Evolutionary conservation across 2,113 vertebrate genomes (phyloP).

Genomic region (Dissostichus mawsoni): DNA sequence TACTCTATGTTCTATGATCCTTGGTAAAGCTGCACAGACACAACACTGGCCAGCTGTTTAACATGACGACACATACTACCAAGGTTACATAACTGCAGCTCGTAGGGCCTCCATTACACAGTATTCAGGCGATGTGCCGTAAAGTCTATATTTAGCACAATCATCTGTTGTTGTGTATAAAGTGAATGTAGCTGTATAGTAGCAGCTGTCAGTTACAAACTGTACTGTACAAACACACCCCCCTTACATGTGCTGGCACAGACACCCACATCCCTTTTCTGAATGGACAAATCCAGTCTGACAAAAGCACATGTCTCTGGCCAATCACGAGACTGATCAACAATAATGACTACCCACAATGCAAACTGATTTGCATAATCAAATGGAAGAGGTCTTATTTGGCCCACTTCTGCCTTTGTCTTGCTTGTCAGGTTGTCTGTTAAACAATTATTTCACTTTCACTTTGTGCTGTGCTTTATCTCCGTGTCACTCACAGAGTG

Average conservation of each 20-base stretch:
- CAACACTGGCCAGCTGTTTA: not conserved
- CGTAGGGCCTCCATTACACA: not conserved
- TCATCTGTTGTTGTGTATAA: slow-evolving; percentile 21
- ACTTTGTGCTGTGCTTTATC: slow-evolving; percentile 42
- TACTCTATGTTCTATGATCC: not conserved
- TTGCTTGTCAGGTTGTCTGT: slow-evolving; percentile 54
- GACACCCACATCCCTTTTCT: not conserved
- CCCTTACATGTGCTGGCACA: slow-evolving; percentile 7
- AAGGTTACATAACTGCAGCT: not conserved
- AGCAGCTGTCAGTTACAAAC: slow-evolving; percentile 31
- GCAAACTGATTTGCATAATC: slow-evolving; percentile 62
- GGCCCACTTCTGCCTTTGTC: slow-evolving; percentile 48
- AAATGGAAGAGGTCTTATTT: slow-evolving; percentile 43
- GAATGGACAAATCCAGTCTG: slow-evolving; percentile 40
- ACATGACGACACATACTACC: not conserved
- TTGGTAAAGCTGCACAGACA: not conserved
- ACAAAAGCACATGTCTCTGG: slow-evolving; percentile 43
- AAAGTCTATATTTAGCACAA: slow-evolving; percentile 11
- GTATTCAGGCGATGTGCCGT: not conserved
- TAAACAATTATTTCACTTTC: slow-evolving; percentile 60
- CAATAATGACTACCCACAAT: slow-evolving; percentile 65
- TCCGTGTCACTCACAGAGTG: slow-evolving; percentile 32
- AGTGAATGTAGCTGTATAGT: slow-evolving; percentile 21
- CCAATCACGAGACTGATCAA: slow-evolving; percentile 51
- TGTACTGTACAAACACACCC: not conserved